phyloP scores from a whole-genome alignment of 2,113 vertebrate genomes.

The Boulengeromyrus knoepffleri region DNA sequence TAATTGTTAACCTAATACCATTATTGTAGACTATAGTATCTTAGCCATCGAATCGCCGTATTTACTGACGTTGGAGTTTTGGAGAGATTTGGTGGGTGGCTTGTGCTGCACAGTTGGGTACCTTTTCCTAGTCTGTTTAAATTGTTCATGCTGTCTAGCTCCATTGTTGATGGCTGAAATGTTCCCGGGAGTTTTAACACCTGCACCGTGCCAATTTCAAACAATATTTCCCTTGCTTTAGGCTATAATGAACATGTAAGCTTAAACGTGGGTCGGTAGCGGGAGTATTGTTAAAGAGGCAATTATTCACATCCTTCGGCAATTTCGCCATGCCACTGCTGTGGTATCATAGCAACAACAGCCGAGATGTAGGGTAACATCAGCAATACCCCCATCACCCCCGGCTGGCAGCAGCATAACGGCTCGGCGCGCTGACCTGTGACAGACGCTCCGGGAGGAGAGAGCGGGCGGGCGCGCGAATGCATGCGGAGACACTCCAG shows the following conservation, averaged over 20 bases:
- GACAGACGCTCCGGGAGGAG: constrained; percentile 25
- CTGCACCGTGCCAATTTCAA: neutral
- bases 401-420: constrained; percentile 13
- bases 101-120: neutral
- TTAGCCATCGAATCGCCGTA: neutral
- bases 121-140: neutral
- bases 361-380: constrained; percentile 41
- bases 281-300: constrained; percentile 29
- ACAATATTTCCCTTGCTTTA: neutral
- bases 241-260: neutral
- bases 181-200: neutral
- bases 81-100: neutral
- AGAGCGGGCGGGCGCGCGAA: constrained; percentile 18
- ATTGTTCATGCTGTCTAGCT: neutral
- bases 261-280: neutral
- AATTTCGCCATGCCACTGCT: constrained; percentile 60
- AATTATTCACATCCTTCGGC: constrained; percentile 54
- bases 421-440: constrained; percentile 28
- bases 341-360: constrained; percentile 67
- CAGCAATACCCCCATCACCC: constrained; percentile 25
- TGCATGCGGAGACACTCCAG: constrained; percentile 4
- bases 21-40: neutral
- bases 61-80: neutral
- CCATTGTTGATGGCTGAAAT: neutral
- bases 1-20: neutral